phyloP scores from a whole-genome alignment of 2,797 vertebrate species.

The Argya squamiceps region DNA sequence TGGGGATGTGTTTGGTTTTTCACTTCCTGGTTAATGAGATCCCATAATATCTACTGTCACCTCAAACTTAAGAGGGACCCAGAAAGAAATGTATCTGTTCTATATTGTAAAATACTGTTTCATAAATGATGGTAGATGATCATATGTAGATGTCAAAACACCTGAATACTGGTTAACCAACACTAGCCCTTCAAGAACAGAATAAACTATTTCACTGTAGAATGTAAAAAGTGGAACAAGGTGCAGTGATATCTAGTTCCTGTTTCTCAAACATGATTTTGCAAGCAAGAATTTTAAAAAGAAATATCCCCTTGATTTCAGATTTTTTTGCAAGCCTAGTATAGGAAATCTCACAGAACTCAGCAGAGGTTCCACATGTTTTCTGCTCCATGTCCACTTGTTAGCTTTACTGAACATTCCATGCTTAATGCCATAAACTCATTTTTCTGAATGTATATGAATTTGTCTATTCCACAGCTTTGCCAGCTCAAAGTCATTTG shows the following conservation, averaged over 20 bases:
- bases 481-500: neutral
- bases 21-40: neutral
- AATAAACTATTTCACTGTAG: neutral
- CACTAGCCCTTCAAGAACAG: neutral
- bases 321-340: neutral
- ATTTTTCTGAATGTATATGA: neutral
- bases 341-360: neutral
- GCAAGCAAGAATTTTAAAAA: neutral
- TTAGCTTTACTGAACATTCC: neutral
- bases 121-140: neutral
- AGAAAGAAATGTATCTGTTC: neutral
- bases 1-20: neutral
- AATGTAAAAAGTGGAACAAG: neutral
- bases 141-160: neutral
- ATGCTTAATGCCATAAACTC: neutral
- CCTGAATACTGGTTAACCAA: neutral
- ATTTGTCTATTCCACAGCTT: neutral
- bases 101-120: neutral
- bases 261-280: neutral
- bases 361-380: neutral
- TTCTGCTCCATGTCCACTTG: neutral
- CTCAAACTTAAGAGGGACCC: neutral
- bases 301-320: neutral
- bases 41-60: neutral
- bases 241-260: neutral